Conservation (phyloP, 2,797 vertebrate genomes). For the Acestrorhynchus altus region DNA sequence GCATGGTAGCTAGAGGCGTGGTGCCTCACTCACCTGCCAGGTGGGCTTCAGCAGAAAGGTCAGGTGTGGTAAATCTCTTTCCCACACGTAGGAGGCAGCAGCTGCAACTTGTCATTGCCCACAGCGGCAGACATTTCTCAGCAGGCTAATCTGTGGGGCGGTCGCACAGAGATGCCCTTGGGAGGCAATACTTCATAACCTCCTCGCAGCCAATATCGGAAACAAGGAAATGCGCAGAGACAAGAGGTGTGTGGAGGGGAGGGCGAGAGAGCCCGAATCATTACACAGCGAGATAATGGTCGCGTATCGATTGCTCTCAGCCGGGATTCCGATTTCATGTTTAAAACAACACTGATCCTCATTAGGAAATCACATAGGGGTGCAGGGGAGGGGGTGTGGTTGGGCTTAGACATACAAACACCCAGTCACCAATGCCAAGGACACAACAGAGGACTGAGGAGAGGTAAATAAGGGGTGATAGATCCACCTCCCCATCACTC, state of each 20-base stretch:
- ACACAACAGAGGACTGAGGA: constrained; percentile 29
- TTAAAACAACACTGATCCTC: constrained; percentile 87
- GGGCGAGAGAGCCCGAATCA: constrained; percentile 67
- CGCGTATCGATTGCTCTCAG: constrained; percentile 79
- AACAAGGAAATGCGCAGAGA: constrained; percentile 77
- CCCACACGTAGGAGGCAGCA: constrained; percentile 56
- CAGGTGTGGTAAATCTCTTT: constrained; percentile 15
- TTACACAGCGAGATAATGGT: constrained; percentile 82
- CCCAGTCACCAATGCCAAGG: constrained; percentile 53
- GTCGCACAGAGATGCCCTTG: constrained; percentile 73
- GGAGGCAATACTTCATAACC: constrained; percentile 85
- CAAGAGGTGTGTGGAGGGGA: constrained; percentile 55
- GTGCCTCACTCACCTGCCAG: background rate
- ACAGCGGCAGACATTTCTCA: constrained; percentile 76
- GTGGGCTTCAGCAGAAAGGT: background rate
- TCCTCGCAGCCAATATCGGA: constrained; percentile 80
- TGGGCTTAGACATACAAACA: constrained; percentile 46
- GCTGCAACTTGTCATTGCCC: constrained; percentile 59
- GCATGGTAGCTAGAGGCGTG: background rate
- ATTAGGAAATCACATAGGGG: constrained; percentile 65
- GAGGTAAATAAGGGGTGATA: constrained; percentile 10
- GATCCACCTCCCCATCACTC: background rate
- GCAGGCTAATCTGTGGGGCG: constrained; percentile 75
- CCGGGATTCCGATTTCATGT: constrained; percentile 81
- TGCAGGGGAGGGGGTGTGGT: constrained; percentile 50